A percentile compares a stretch with the other conserved stretches of the same genome.
Evolutionary conservation across 2,888 invertebrate species (phyloP).

Genomic region (Phlogophora meticulosa): DNA sequence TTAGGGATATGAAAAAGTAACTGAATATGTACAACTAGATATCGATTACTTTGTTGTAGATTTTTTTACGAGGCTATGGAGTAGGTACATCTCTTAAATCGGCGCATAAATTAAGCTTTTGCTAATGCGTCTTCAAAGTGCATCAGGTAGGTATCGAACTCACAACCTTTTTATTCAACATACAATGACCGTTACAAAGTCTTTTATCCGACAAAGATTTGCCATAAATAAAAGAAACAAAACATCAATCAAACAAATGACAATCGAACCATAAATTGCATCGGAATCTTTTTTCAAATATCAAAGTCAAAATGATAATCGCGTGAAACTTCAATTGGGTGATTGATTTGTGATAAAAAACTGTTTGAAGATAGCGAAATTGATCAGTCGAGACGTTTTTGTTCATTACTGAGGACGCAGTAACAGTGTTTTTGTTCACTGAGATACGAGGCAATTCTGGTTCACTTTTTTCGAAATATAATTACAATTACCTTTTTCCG

Average conservation of each 20-base stretch:
- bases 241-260: conserved; percentile 22
- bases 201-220: too few relatives aligned
- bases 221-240: not conserved
- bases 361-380: conserved; percentile 56
- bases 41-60: too few relatives aligned
- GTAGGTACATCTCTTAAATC: too few relatives aligned
- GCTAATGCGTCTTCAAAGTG: too few relatives aligned
- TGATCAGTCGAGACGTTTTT: conserved; percentile 62
- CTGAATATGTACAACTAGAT: too few relatives aligned
- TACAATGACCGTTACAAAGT: too few relatives aligned
- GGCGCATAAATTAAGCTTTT: too few relatives aligned
- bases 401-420: conserved; percentile 54
- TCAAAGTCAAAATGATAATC: conserved; percentile 44
- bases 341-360: conserved; percentile 67
- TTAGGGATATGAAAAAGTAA: too few relatives aligned
- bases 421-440: conserved; percentile 55
- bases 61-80: too few relatives aligned
- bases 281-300: conserved; percentile 25
- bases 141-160: too few relatives aligned
- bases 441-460: conserved; percentile 46
- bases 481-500: conserved; percentile 57
- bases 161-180: too few relatives aligned
- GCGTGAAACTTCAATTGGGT: conserved; percentile 51
- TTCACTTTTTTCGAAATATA: conserved; percentile 53
- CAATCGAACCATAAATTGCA: conserved; percentile 13